Conservation (phyloP, 1,140 invertebrate species). For the Radopholus similis region DNA sequence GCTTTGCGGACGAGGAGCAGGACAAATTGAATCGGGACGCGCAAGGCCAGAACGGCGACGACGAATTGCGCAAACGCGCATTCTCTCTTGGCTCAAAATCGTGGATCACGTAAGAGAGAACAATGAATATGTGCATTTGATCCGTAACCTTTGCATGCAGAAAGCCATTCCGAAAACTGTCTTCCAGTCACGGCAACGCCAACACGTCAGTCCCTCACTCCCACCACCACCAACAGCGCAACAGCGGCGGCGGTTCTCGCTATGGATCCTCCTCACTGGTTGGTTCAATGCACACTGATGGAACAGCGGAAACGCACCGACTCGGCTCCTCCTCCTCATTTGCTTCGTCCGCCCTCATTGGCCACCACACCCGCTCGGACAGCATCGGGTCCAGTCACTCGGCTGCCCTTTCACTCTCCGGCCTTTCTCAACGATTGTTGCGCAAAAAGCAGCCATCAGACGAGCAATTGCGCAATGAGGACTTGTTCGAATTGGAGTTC, state of each 20-base stretch:
- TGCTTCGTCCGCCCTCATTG: background rate
- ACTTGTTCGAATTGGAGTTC: conserved; percentile 26
- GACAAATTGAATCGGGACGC: background rate
- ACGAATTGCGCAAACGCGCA: conserved; percentile 26
- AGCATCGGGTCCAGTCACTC: conserved; percentile 15
- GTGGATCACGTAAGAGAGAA: conserved; percentile 21
- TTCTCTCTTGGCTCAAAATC: conserved; percentile 24
- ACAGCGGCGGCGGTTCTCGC: background rate
- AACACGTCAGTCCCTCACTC: background rate
- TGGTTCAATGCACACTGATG: background rate
- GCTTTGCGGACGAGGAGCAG: conserved; percentile 11
- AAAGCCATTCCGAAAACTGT: conserved; percentile 26
- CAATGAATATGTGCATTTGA: background rate
- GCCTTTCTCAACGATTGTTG: conserved; percentile 1
- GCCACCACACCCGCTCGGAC: conserved; percentile 1
- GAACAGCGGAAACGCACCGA: background rate
- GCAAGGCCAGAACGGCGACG: background rate
- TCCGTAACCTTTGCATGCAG: conserved; percentile 11
- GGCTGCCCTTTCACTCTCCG: conserved; percentile 1
- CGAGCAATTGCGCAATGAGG: conserved; percentile 4
- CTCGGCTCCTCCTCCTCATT: conserved; percentile 9
- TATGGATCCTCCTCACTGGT: conserved; percentile 6
- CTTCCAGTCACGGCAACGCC: conserved; percentile 1
- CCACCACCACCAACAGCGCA: background rate
- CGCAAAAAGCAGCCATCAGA: conserved; percentile 5